Evolutionary conservation across 2,888 invertebrate species (phyloP), one percentile per base, ranked within the genome.

Genomic region (Lasioglossum lativentre): DNA sequence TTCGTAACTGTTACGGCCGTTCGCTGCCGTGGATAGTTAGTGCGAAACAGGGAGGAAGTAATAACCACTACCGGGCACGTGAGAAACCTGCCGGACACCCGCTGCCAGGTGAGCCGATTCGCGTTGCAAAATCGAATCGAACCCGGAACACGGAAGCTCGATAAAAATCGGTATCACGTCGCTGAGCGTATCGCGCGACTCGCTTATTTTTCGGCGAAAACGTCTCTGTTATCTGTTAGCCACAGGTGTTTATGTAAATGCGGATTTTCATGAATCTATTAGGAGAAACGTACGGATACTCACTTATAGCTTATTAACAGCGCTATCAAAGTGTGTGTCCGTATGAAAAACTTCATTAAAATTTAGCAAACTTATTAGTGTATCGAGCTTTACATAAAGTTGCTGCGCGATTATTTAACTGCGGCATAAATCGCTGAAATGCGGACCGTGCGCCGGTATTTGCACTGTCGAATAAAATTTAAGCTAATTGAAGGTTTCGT

Each of bases 41-140:
- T 56, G 40, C 70, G 70, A 70, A 72, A 72, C 56, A 45, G 56
- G 42, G 8, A 66, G 75, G 75, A 66, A 66, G 75, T 66, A 34
- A 63, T 76, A 76, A 76, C 47, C 42, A 42, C 40, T 16, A 45
- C 34, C 6, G 16, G 23, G 45, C 34, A 45, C 75, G 38, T 66
- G 75, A 76, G 75, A 76, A 76, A 38, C 45, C 30, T 45, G 66
- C 16, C 71, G 45, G 16, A 45, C 40, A 63, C 56, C 40, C 30
- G 66, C 30, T 34, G 34, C 30, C 34, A 30, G 23, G n/a, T 4
- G 27, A 12, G n/a, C 30, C 34, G 34, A 23, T 40, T 47, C 19
- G 63, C 30, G 42, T 75, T 63, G 63, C 75, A 12, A 47, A 66
- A 30, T 23, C 68, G 75, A 30, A 42, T 6, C 63, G 66, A n/a